Evolutionary conservation across 2,797 vertebrate genomes (phyloP), one percentile per base, ranked within the genome.

Genomic region (Lutjanus argentimaculatus): DNA sequence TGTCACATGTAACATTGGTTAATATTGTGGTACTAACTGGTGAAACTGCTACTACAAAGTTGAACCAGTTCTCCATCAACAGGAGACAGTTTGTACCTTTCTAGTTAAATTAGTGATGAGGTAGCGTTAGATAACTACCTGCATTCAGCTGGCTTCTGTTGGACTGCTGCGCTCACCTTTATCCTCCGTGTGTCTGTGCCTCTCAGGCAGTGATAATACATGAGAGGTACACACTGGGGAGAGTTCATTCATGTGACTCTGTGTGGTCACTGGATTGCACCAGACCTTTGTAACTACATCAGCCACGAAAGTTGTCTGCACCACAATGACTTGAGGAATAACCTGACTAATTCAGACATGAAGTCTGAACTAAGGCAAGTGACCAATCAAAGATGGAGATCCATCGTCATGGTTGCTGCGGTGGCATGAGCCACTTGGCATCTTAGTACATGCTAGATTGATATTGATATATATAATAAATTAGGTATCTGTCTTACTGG

Each of bases 71-170:
- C 40, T 68, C 56, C 66, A 53, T 2, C 17, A 43, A 9, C 36
- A 16, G 12, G 6, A 12, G n/a, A 30, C 17, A 36, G 9, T 22
- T 21, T 40, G 42, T 46, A 14, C 15, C 4, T 16, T 1, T 36
- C 30, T 36, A 30, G 2, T 62, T 36, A 12, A 42, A 46, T 52
- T 3, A 63, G 17, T 48, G 67, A 48, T 55, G 67, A 48, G 4
- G 45, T 13, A 7, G 51, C 16, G 45, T 75, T 65, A 69, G 59
- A n/a, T 46, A 75, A 57, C 58, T 57, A 9, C 16, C 5, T 14
- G 1, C 51, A 19, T 14, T 56, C 22, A 46, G 17, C 8, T 12
- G 72, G 1, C 8, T 40, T 7, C 56, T 48, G 58, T 0, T n/a
- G 53, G 8, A 52, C 45, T 30, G 30, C 45, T 4, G 17, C 4